Evolutionary conservation across 2,797 vertebrate species (phyloP).

Genomic region (Balearica regulorum): DNA sequence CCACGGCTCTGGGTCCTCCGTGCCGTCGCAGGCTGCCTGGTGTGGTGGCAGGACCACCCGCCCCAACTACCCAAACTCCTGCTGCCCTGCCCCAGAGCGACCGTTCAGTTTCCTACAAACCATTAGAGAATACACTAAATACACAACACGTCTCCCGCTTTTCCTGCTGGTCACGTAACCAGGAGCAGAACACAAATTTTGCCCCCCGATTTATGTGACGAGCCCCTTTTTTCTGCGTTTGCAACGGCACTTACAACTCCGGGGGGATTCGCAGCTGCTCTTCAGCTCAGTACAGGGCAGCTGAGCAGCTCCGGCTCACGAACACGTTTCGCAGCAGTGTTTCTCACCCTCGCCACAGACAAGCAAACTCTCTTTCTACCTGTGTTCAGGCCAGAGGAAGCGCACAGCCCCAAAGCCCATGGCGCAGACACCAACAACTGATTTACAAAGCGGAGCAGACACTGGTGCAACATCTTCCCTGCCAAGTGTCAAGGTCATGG

Average conservation of each 20-base stretch:
- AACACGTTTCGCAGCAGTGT: rapidly evolving
- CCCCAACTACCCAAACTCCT: not conserved
- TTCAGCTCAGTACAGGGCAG: rapidly evolving
- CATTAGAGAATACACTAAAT: not conserved
- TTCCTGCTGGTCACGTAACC: not conserved
- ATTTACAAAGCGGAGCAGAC: not conserved
- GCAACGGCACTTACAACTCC: rapidly evolving
- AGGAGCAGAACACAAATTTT: rapidly evolving
- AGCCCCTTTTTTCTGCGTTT: not conserved
- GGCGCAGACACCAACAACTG: not conserved
- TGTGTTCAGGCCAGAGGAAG: not conserved
- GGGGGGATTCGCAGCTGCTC: not conserved
- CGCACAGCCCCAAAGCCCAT: not conserved
- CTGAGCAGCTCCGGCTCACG: rapidly evolving
- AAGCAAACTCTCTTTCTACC: not conserved
- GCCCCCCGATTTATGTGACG: not conserved
- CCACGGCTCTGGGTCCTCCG: not conserved
- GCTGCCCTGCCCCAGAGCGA: not conserved
- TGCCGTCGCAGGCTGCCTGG: not conserved
- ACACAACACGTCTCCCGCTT: not conserved
- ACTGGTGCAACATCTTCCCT: not conserved
- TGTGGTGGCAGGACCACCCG: not conserved
- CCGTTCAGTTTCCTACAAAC: rapidly evolving
- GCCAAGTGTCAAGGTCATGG: not conserved
- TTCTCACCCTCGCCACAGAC: not conserved